Evolutionary conservation across 2,888 invertebrate species (phyloP).

Genomic region (Hypolimnas misippus): DNA sequence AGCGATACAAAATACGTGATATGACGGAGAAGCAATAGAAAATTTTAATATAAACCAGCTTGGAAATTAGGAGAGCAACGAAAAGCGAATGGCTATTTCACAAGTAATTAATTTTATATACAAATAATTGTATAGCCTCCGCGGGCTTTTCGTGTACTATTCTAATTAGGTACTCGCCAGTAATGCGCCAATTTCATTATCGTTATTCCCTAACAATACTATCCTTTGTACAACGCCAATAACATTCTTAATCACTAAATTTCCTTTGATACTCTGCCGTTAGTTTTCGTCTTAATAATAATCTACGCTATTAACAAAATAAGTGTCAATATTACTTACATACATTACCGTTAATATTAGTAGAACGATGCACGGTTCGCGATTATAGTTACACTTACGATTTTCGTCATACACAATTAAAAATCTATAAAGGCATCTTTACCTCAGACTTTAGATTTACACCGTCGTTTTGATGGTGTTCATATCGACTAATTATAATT

Average conservation of each 20-base stretch:
- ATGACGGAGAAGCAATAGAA: conserved; percentile 43
- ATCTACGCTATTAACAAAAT: conserved; percentile 79
- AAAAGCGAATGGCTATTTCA: conserved; percentile 70
- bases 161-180: conserved; percentile 84
- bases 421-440: conserved; percentile 84
- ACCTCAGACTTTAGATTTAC: conserved; percentile 84
- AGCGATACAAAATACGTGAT: conserved; percentile 36
- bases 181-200: conserved; percentile 81
- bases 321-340: conserved; percentile 81
- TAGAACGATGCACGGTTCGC: conserved; percentile 78
- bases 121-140: conserved; percentile 79
- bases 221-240: conserved; percentile 83
- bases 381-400: conserved; percentile 70
- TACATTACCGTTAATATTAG: conserved; percentile 72
- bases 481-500: conserved; percentile 75
- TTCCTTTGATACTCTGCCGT: conserved; percentile 77
- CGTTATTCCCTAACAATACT: conserved; percentile 79
- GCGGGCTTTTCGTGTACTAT: conserved; percentile 76
- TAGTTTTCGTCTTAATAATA: conserved; percentile 71
- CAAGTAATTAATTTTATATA: conserved; percentile 66
- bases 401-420: conserved; percentile 75
- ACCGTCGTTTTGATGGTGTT: conserved; percentile 77
- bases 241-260: conserved; percentile 76
- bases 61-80: conserved; percentile 69
- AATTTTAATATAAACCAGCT: conserved; percentile 52